phyloP scores from a whole-genome alignment of 2,888 invertebrate genomes.

The Meliscaeva auricollis region DNA sequence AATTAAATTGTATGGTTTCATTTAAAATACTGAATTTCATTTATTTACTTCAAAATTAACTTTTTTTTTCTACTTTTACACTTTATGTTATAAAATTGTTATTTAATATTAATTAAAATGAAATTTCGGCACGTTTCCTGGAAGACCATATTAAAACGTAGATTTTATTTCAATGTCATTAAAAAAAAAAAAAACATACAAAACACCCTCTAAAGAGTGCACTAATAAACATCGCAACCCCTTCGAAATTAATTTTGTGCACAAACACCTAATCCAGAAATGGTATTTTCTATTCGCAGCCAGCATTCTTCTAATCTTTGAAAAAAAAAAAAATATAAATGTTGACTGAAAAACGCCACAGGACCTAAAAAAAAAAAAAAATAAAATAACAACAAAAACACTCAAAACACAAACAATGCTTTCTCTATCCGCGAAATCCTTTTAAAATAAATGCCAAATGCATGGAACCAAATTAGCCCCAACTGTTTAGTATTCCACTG shows the following conservation, averaged over 20 bases:
- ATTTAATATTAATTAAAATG: constrained; percentile 8
- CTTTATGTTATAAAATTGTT: neutral
- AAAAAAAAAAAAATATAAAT: constrained; percentile 43
- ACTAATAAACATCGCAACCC: constrained; percentile 56
- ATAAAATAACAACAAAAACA: neutral
- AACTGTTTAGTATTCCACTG: constrained; percentile 63
- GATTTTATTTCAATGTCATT: neutral
- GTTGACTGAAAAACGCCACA: constrained; percentile 44
- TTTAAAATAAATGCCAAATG: constrained; percentile 55
- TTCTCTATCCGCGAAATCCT: constrained; percentile 32
- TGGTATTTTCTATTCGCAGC: constrained; percentile 36
- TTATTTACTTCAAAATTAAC: too few relatives aligned
- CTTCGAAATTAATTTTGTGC: constrained; percentile 44
- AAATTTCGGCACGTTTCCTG: neutral
- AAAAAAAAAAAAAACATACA: neutral
- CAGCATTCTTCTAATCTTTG: constrained; percentile 39
- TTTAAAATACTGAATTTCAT: too few relatives aligned
- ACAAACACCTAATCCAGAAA: constrained; percentile 39
- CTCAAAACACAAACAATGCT: constrained; percentile 41
- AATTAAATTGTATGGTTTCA: too few relatives aligned
- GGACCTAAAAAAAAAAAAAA: constrained; percentile 3
- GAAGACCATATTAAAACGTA: constrained; percentile 7
- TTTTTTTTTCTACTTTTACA: too few relatives aligned
- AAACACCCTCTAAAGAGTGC: constrained; percentile 3
- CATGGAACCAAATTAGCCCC: constrained; percentile 62